Percentiles rank a stretch among this genome's conserved stretches.
Evolutionary conservation across 2,888 invertebrate genomes (phyloP).

Genomic region (Epicampocera succincta): DNA sequence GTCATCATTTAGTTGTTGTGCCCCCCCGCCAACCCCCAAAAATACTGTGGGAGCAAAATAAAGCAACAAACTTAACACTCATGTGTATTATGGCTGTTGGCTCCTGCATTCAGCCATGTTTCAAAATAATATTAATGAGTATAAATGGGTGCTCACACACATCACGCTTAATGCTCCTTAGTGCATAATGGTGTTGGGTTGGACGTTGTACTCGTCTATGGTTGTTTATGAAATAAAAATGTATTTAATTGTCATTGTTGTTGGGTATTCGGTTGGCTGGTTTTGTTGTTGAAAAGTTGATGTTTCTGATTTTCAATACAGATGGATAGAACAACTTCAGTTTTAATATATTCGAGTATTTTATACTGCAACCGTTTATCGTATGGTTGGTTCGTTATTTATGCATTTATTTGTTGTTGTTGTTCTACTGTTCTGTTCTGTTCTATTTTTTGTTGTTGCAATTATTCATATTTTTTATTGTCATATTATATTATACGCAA

Average conservation of each 20-base stretch:
- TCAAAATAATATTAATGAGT: not conserved
- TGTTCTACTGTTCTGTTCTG: not conserved
- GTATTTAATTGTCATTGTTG: slow-evolving; percentile 48
- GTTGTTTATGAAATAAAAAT: slow-evolving; percentile 47
- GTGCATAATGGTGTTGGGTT: slow-evolving; percentile 9
- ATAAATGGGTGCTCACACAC: slow-evolving; percentile 1
- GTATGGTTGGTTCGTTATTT: slow-evolving; percentile 42
- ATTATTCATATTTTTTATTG: not conserved
- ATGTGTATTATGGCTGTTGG: not conserved
- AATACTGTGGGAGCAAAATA: too few relatives aligned
- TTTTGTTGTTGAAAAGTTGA: slow-evolving; percentile 48
- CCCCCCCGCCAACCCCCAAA: too few relatives aligned
- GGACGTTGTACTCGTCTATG: not conserved
- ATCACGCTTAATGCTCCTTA: not conserved
- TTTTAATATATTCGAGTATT: slow-evolving; percentile 16
- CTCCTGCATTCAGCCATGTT: too few relatives aligned
- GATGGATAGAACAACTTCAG: slow-evolving; percentile 31
- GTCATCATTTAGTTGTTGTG: slow-evolving; percentile 16
- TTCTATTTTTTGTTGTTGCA: not conserved
- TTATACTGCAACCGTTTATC: slow-evolving; percentile 7
- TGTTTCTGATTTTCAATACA: slow-evolving; percentile 56
- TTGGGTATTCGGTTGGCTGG: slow-evolving; percentile 34
- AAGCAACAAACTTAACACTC: too few relatives aligned
- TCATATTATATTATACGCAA: slow-evolving; percentile 23
- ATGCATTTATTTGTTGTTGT: slow-evolving; percentile 39